Conservation (phyloP, 2,113 vertebrate species). For the Chloroceryle aenea region DNA sequence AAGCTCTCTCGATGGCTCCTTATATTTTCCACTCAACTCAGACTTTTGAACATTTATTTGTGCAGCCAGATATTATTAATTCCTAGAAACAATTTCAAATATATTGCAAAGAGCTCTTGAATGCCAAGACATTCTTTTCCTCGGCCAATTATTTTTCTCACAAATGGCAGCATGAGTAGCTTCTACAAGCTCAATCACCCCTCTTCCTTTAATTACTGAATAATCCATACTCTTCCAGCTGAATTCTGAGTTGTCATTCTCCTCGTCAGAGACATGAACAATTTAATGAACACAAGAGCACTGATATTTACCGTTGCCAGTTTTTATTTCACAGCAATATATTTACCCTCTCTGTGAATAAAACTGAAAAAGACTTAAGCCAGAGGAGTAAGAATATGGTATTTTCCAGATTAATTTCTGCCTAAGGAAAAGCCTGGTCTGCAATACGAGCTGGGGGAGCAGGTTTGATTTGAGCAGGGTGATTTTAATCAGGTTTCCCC, state of each 20-base stretch:
- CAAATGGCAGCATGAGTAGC: neutral
- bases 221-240: neutral
- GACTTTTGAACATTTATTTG: neutral
- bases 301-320: neutral
- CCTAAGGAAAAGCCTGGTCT: neutral
- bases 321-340: neutral
- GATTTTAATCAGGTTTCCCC: constrained; percentile 10
- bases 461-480: neutral
- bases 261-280: neutral
- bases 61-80: neutral
- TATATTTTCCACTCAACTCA: constrained; percentile 3
- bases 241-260: constrained; percentile 5
- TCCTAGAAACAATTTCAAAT: neutral
- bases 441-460: neutral
- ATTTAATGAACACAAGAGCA: neutral
- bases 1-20: neutral
- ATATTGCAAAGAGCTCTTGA: neutral
- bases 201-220: constrained; percentile 29
- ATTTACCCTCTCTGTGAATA: neutral
- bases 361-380: neutral
- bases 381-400: neutral
- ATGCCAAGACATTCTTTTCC: neutral
- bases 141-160: constrained; percentile 13
- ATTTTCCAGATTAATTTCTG: neutral
- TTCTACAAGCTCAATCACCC: constrained; percentile 7